Percentiles rank a stretch among this genome's conserved stretches.
phyloP scores from a whole-genome alignment of 2,113 vertebrate species.

The Carassius auratus region DNA sequence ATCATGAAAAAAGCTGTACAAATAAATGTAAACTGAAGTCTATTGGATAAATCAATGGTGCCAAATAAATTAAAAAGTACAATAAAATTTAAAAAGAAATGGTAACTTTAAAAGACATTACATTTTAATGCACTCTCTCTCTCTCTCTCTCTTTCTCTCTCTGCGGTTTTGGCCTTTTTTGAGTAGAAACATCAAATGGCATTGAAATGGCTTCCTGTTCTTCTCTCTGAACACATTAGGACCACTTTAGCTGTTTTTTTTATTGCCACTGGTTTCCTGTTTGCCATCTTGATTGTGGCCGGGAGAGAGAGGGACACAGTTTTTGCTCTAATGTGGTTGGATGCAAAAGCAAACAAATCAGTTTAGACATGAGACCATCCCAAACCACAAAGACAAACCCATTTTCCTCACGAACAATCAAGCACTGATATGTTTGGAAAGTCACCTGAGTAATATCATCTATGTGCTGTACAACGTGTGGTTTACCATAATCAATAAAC shows the following conservation, averaged over 20 bases:
- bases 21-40: too few relatives aligned
- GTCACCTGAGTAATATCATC: background rate
- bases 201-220: conserved; percentile 37
- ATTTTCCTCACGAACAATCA: background rate
- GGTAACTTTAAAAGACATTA: background rate
- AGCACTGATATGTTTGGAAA: background rate
- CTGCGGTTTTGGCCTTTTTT: background rate
- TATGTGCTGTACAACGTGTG: background rate
- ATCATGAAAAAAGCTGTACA: background rate
- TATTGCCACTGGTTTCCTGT: conserved; percentile 24
- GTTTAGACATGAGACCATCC: conserved; percentile 15
- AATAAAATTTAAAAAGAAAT: background rate
- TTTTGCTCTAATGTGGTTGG: conserved; percentile 12
- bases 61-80: background rate
- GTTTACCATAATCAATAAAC: conserved; percentile 37
- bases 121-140: background rate
- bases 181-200: conserved; percentile 15
- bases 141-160: background rate
- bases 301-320: background rate
- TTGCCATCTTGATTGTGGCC: background rate
- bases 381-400: conserved; percentile 33
- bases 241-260: conserved; percentile 24
- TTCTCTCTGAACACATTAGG: conserved; percentile 30
- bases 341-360: conserved; percentile 7
- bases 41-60: background rate